Evolutionary conservation across 1,140 invertebrate genomes (phyloP), one percentile per base, ranked within the genome.

Genomic region (Phymastichus coffea): DNA sequence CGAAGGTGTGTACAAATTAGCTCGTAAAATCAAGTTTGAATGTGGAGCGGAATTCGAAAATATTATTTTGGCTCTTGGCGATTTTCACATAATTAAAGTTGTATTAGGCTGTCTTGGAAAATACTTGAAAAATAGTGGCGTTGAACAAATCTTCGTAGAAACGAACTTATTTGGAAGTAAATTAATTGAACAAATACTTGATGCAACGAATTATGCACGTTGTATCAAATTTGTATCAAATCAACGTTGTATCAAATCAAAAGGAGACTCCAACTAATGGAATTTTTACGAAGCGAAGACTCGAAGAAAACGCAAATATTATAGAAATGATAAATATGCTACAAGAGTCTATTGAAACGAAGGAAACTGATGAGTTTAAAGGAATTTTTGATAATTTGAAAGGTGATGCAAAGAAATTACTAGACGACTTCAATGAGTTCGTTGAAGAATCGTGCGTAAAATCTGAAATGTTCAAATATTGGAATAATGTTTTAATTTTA

Each of bases 121-220:
- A 48, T 63, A 63, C 47, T n/a, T 65, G 9, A 38, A 43, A 40
- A 54, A 41, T 15, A 63, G 64, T 53, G 64, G 60, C 2, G 37
- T 59, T 22, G 64, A 65, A 56, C 37, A 59, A 47, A 8, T 65
- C 7, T 60, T 65, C 9, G 22, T 63, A 9, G 60, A 65, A 28
- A 65, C 46, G 1, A 23, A 46, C 9, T 22, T 40, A 19, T 65
- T 55, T 40, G 56, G 56, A 0, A 19, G 53, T n/a, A 25, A 17
- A 3, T 30, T 49, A 6, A 47, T 38, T 3, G 52, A 63, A 10
- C 57, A 65, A 53, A 28, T 63, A 17, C 33, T 65, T 1, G 47
- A 51, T 33, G 64, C 55, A 3, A 43, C 56, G 3, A 55, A 63
- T 53, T 63, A 63, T 40, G 48, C 26, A 12, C 9, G 61, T 10